Evolutionary conservation across 2,113 vertebrate genomes (phyloP), one percentile per base, ranked within the genome.

Genomic region (Loxodonta africana): DNA sequence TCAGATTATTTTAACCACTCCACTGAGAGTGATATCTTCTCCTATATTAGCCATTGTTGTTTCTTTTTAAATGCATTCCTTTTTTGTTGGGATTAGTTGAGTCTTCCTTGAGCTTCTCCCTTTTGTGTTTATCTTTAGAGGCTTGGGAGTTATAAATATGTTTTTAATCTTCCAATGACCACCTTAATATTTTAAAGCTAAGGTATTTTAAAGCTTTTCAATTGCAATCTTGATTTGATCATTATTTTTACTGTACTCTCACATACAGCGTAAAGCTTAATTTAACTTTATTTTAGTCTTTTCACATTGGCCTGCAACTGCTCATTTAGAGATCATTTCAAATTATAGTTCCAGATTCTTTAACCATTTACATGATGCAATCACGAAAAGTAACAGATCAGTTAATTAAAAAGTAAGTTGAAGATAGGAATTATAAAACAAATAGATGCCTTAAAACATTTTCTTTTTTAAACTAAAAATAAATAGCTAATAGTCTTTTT

Each of bases 401-500:
- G 0, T 41, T 62, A 23, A 15, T 62, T 4, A 57, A 82, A 71
- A 90, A 65, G 28, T 33, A 69, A 62, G 23, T 86, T 74, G 81
- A 53, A 81, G 6, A 76, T 76, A 4, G 5, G 30, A 82, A 57
- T 83, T 83, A 37, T 67, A 76, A 88, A 83, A 53, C 14, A 93
- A 37, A 17, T 74, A n/a, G 37, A 17, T 82, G 21, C 33, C 76
- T 92, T 65, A 77, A 71, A 63, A 63, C 3, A 74, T 48, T 80
- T 73, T 80, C 62, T 62, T 33, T 57, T 74, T 88, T 48, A 60
- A 89, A 83, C 21, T 76, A 92, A 95, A 83, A 65, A 77, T 33
- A 80, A 71, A 51, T 80, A 73, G 46, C 25, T 8, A 60, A 2
- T 67, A 30, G 23, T 12, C 57, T n/a, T n/a, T n/a, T n/a, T n/a